Percentiles rank a stretch among this genome's conserved stretches.
Conservation (phyloP, 2,888 invertebrate species). For the Villa cingulata region DNA sequence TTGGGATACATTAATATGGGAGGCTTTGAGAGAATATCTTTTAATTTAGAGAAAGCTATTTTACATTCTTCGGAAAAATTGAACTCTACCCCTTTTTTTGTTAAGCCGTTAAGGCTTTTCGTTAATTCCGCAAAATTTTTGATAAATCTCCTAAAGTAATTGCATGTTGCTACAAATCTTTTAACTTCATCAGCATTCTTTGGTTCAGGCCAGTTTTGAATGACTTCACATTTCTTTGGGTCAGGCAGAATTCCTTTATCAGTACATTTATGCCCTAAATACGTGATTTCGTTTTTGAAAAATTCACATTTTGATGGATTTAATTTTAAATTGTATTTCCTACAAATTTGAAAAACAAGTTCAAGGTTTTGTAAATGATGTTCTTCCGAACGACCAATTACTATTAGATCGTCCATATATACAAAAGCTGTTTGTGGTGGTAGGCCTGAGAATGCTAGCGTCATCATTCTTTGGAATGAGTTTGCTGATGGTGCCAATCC, state of each 20-base stretch:
- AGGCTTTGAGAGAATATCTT: too few species aligned
- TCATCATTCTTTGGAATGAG: constrained; percentile 19
- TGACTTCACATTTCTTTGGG: too few species aligned
- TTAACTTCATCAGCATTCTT: too few species aligned
- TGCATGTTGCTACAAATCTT: too few species aligned
- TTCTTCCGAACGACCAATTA: constrained; percentile 13
- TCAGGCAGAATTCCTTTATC: constrained; percentile 1
- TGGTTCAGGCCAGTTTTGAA: too few species aligned
- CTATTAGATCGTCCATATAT: constrained; percentile 17
- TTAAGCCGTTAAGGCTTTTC: too few species aligned
- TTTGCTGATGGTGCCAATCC: constrained; percentile 16
- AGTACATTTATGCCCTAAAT: constrained; percentile 11
- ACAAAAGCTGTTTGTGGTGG: constrained; percentile 14
- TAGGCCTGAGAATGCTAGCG: constrained; percentile 14
- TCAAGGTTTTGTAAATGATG: constrained; percentile 7
- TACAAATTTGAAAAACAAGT: constrained; percentile 1
- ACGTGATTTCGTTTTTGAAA: constrained; percentile 12
- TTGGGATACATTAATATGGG: too few species aligned
- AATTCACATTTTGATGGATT: constrained; percentile 15
- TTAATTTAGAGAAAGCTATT: too few species aligned
- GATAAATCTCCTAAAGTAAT: too few species aligned
- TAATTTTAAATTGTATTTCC: constrained; percentile 9
- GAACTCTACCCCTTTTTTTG: too few species aligned
- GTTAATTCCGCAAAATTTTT: too few species aligned
- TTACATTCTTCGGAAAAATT: too few species aligned